Evolutionary conservation across 2,888 invertebrate species (phyloP).

Genomic region (Anticlea derivata): DNA sequence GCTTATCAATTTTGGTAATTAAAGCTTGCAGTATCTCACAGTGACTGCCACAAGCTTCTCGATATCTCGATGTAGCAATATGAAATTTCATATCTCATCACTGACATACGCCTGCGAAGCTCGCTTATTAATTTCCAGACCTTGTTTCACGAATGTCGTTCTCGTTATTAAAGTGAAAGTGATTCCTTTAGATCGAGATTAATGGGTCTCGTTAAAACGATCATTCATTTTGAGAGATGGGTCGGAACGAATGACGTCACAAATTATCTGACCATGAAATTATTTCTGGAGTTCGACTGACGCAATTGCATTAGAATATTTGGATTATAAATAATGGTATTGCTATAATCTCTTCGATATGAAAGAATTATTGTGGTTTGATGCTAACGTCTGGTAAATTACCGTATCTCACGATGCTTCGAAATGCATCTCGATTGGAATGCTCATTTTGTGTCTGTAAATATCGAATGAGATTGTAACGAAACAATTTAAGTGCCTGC

Average conservation of each 20-base stretch:
- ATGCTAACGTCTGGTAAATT: constrained; percentile 48
- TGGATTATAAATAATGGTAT: constrained; percentile 55
- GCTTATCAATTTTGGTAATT: constrained; percentile 16
- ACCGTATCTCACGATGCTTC: constrained; percentile 42
- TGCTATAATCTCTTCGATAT: constrained; percentile 54
- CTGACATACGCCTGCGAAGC: constrained; percentile 19
- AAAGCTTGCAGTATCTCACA: constrained; percentile 12
- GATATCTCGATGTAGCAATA: constrained; percentile 19
- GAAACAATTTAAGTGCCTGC: background rate
- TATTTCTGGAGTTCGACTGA: constrained; percentile 50
- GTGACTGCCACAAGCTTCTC: constrained; percentile 2
- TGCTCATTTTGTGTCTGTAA: constrained; percentile 35
- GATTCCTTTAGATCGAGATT: constrained; percentile 61
- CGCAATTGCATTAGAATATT: constrained; percentile 60
- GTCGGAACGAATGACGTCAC: constrained; percentile 52
- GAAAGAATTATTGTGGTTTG: constrained; percentile 57
- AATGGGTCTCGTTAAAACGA: constrained; percentile 55
- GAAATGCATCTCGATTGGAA: constrained; percentile 40
- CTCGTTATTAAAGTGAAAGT: constrained; percentile 59
- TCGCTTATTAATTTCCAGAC: constrained; percentile 33
- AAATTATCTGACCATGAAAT: constrained; percentile 35
- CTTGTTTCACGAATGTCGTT: constrained; percentile 38
- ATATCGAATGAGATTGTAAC: constrained; percentile 4
- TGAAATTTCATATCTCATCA: constrained; percentile 29
- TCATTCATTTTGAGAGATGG: constrained; percentile 54